Evolutionary conservation across 2,797 vertebrate genomes (phyloP).

Genomic region (Prionace glauca): DNA sequence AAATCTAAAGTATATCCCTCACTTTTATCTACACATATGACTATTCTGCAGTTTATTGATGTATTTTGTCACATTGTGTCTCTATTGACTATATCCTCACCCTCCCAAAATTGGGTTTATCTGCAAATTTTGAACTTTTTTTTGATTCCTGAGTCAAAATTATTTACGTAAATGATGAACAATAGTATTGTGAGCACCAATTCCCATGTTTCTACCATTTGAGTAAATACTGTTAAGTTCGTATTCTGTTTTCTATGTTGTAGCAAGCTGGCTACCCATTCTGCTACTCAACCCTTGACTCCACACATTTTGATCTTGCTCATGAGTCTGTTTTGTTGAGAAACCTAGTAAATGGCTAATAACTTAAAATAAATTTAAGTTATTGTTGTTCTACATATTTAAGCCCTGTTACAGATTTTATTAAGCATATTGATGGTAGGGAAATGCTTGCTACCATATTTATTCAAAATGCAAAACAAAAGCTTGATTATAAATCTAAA

Average conservation of each 20-base stretch:
- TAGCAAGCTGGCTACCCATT: neutral
- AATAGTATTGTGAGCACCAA: neutral
- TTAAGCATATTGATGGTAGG: neutral
- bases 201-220: neutral
- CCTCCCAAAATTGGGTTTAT: neutral
- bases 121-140: slow-evolving; percentile 2
- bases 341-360: neutral
- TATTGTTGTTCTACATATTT: neutral
- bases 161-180: neutral
- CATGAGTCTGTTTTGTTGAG: neutral
- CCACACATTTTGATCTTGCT: neutral
- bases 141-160: neutral
- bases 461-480: neutral
- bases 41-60: neutral
- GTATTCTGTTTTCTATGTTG: neutral
- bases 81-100: neutral
- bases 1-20: neutral
- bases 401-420: neutral
- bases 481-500: neutral
- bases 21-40: neutral
- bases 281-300: neutral
- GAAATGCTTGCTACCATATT: neutral
- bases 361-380: neutral
- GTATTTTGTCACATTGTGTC: neutral
- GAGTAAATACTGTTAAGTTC: neutral